phyloP scores from a whole-genome alignment of 1,140 invertebrate species.

The Melanaphis sacchari region DNA sequence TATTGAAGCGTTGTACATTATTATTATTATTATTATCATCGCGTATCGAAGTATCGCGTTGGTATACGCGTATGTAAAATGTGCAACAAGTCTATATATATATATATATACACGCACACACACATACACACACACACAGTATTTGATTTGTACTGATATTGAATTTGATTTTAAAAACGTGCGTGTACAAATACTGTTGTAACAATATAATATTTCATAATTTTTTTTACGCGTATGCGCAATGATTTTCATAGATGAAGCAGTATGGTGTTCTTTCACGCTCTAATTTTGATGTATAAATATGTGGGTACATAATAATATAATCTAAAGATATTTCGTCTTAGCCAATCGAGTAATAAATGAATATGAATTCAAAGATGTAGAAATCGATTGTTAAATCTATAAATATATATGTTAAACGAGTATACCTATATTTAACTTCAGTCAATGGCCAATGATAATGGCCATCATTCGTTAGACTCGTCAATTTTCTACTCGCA shows the following conservation, averaged over 20 bases:
- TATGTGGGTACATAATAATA: not conserved
- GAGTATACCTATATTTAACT: no score
- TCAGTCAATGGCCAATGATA: no score
- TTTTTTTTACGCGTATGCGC: not conserved
- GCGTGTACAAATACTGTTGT: not conserved
- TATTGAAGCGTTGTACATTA: not conserved
- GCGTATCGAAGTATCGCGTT: not conserved
- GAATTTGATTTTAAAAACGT: slow-evolving; percentile 12
- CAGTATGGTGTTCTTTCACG: not conserved
- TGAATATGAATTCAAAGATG: not conserved
- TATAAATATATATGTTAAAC: not conserved
- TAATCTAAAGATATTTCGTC: not conserved
- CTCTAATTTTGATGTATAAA: not conserved
- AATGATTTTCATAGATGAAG: not conserved
- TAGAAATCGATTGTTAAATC: not conserved
- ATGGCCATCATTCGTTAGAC: not conserved
- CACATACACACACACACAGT: not conserved
- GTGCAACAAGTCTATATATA: not conserved
- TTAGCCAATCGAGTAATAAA: no score
- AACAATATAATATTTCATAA: not conserved
- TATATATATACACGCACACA: no score
- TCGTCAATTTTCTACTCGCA: not conserved
- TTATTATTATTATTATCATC: not conserved
- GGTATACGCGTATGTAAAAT: not conserved
- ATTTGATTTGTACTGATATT: not conserved